Conservation (phyloP, 2,797 vertebrate genomes). For the Thamnophis elegans region DNA sequence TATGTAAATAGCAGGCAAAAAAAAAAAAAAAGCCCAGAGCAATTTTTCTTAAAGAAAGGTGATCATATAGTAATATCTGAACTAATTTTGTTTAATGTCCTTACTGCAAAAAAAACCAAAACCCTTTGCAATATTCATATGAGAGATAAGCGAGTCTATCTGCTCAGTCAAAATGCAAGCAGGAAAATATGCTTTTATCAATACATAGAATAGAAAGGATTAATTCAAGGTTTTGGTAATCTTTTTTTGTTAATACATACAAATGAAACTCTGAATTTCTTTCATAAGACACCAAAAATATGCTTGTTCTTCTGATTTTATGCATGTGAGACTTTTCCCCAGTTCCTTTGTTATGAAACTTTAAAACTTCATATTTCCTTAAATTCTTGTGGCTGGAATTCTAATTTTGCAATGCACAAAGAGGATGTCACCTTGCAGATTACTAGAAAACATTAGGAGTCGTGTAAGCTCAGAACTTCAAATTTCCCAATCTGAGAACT, state of each 20-base stretch:
- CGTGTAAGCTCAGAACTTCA: background rate
- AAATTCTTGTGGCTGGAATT: conserved; percentile 5
- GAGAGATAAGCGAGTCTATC: background rate
- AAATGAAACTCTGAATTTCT: background rate
- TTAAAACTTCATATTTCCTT: background rate
- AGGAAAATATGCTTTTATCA: background rate
- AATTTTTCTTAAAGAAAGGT: conserved; percentile 6
- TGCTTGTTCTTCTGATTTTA: background rate
- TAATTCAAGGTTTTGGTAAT: background rate
- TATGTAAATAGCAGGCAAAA: conserved; percentile 2
- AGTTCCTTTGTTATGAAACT: background rate
- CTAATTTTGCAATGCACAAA: conserved; percentile 16
- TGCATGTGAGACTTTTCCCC: background rate
- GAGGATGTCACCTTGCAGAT: conserved; percentile 5
- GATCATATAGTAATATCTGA: background rate
- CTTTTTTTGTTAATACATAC: background rate
- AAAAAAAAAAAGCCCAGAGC: background rate
- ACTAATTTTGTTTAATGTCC: background rate
- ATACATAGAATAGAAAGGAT: background rate
- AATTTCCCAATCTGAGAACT: too few relatives aligned
- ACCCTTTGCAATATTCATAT: background rate
- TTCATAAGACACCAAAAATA: background rate
- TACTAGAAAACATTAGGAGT: background rate
- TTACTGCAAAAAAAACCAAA: background rate
- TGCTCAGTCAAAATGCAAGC: too few relatives aligned